These are phyloP conservation scores for Diadema setosum DNA, from an alignment of 35 echinoderm and acorn worm genomes.

Conservation along the genomic window DNA sequence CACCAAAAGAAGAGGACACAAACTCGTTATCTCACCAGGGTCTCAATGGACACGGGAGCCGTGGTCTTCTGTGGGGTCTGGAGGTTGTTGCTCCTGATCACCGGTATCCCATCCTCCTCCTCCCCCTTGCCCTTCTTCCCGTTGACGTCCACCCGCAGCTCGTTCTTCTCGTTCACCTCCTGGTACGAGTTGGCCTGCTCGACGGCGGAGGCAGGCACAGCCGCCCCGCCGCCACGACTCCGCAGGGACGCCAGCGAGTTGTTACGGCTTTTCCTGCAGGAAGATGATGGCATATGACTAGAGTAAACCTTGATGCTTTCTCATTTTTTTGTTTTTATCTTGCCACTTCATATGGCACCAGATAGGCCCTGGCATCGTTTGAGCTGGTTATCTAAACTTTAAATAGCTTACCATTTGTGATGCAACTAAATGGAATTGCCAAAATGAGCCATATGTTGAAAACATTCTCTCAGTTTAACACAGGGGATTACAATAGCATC, in stretches of 20 bases:
- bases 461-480: no score
- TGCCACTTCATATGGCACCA: no score
- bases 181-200: constrained; percentile 13
- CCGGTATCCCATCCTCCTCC: neutral
- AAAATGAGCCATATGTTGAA: no score
- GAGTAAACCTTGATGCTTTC: no score
- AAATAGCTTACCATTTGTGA: no score
- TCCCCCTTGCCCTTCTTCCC: neutral
- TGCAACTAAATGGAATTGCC: no score
- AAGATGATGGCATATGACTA: no score
- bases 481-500: no score
- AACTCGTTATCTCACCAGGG: neutral
- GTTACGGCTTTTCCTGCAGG: constrained; percentile 35
- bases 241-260: constrained; percentile 46
- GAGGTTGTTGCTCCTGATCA: neutral
- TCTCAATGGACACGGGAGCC: neutral
- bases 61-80: neutral
- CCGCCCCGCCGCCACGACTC: constrained; percentile 4
- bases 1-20: no score
- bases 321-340: no score
- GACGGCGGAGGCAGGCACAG: neutral
- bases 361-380: no score
- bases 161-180: constrained; percentile 46
- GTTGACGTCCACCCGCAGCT: neutral
- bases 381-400: no score